Base-by-base conservation (phyloP, 1,140 invertebrate genomes). In the Drosophila varians region DNA sequence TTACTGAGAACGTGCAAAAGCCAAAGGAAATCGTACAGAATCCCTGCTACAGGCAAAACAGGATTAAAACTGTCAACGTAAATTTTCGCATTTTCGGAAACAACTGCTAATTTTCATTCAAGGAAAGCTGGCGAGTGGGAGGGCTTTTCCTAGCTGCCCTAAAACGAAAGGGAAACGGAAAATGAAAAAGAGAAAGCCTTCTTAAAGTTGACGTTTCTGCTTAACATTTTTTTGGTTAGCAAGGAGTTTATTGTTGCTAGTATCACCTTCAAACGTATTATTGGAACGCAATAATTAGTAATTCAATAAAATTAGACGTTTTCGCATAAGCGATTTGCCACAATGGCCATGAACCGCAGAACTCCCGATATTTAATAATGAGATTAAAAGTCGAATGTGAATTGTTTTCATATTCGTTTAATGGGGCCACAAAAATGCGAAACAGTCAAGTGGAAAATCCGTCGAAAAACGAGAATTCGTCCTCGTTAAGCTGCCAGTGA, bases 31-130 rank as follows among this genome's bases (percentile, higher is more conserved):
- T 72, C 65, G 62, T 68, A 51, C 54, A 60, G 45, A 78, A 78
- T 58, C 77, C 73, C 56, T 46, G 42, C 40, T 54, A 84, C 79
- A 84, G 40, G 75, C 57, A 84, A 84, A 84, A 72, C 42, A 51
- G 79, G 72, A 84, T 84, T 84, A 40, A 54, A 71, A 48, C 56
- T 74, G 72, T 61, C 75, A 84, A 47, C 79, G 66, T 75, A 78
- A 75, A 83, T 84, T 84, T 69, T 28, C 57, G n/a, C 57, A 26
- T 70, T 70, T 43, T 25, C 18, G 46, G 38, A 45, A 70, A 51
- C 43, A 76, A 51, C 78, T 45, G 38, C 58, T 23, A 60, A 16
- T 36, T 36, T 62, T 40, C 54, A 46, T 60, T 60, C 40, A 36
- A 21, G 23, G 42, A 55, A 25, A 56, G 18, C 36, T 53, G 58